Evolutionary conservation across 2,888 invertebrate species (phyloP).

Genomic region (Brachypalpus laphriformis): DNA sequence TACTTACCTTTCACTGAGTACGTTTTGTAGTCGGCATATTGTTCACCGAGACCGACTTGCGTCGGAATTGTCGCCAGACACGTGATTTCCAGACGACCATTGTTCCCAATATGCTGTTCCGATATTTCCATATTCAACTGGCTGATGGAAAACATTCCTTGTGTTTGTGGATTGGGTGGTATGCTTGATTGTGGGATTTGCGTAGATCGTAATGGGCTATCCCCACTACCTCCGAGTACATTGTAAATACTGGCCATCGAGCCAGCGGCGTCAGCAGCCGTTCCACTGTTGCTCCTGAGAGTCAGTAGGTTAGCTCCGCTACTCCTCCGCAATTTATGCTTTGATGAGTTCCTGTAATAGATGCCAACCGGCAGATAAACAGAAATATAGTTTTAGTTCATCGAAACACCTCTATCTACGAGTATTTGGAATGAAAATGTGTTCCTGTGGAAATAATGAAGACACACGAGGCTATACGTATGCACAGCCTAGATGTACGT

Average conservation of each 20-base stretch:
- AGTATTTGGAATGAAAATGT: too few relatives aligned
- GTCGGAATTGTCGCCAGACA: constrained; percentile 92
- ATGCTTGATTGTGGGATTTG: constrained; percentile 30
- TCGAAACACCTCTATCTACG: background rate
- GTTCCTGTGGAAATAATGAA: background rate
- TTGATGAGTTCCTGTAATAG: constrained; percentile 79
- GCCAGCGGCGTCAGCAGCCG: constrained; percentile 80
- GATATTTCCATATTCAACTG: constrained; percentile 90
- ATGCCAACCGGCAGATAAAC: background rate
- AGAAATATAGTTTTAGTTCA: constrained; percentile 23
- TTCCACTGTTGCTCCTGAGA: constrained; percentile 77
- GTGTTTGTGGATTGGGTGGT: constrained; percentile 78
- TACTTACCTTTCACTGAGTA: constrained; percentile 89
- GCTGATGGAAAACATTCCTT: constrained; percentile 85
- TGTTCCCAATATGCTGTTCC: constrained; percentile 87
- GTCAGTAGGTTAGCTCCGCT: constrained; percentile 52
- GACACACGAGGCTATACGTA: background rate
- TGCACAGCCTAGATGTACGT: background rate
- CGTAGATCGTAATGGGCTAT: constrained; percentile 42
- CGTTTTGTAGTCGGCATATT: constrained; percentile 89
- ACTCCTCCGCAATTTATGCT: constrained; percentile 81
- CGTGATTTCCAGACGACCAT: constrained; percentile 88
- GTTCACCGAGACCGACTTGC: constrained; percentile 87
- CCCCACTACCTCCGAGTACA: constrained; percentile 51
- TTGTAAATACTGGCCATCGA: constrained; percentile 67